Percentiles rank a stretch among this genome's conserved stretches.
phyloP scores from a whole-genome alignment of 2,888 invertebrate species.

The Apoderus coryli region DNA sequence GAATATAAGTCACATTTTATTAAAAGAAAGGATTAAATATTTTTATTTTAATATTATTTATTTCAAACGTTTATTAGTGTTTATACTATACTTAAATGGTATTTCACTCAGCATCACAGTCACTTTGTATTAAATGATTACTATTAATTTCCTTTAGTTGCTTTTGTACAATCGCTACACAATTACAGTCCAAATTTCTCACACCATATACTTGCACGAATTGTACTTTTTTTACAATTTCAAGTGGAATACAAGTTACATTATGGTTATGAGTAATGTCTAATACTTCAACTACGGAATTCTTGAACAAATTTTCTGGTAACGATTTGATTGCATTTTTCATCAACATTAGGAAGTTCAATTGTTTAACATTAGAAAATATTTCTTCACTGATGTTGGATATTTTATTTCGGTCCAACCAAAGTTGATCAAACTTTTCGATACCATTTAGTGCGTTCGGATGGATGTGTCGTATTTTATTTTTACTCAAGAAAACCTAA shows the following conservation, averaged over 20 bases:
- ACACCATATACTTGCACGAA: neutral
- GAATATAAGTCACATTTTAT: no score
- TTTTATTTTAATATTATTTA: no score
- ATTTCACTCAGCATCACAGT: no score
- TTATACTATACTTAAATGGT: no score
- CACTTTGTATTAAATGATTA: neutral
- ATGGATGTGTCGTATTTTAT: conserved; percentile 13
- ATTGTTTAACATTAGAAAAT: conserved; percentile 11
- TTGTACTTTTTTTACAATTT: neutral
- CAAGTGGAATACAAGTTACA: neutral
- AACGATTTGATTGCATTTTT: neutral
- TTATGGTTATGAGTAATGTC: neutral
- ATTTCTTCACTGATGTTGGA: conserved; percentile 9
- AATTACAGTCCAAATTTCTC: neutral
- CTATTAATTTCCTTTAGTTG: neutral
- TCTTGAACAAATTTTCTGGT: neutral
- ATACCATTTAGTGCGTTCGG: conserved; percentile 12
- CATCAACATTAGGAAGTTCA: neutral
- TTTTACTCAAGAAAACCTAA: conserved; percentile 16
- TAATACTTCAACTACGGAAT: neutral
- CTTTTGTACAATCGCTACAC: neutral
- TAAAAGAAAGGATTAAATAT: no score
- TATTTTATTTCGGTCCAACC: conserved; percentile 14
- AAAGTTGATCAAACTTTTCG: conserved; percentile 12
- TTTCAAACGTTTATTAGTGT: no score